Evolutionary conservation across 2,888 invertebrate genomes (phyloP).

Genomic region (Lathronympha strigana): DNA sequence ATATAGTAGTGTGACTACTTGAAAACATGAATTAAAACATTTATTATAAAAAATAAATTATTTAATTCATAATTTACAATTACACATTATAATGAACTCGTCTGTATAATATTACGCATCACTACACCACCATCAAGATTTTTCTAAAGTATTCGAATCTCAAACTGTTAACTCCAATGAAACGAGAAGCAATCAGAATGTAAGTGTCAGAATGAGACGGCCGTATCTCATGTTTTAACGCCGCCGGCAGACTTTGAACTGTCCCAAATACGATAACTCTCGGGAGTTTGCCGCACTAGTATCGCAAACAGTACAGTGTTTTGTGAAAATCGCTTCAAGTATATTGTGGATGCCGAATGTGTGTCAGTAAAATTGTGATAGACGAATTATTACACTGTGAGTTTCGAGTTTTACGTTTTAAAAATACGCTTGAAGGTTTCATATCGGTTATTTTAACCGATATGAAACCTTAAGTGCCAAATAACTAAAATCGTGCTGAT

Average conservation of each 20-base stretch:
- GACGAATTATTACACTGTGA: no score
- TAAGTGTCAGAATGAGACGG: conserved; percentile 65
- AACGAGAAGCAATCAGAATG: conserved; percentile 29
- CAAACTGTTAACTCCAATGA: conserved; percentile 20
- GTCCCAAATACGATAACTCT: conserved; percentile 80
- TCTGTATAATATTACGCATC: neutral
- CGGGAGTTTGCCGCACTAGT: conserved; percentile 62
- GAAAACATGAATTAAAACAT: no score
- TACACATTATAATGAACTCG: neutral
- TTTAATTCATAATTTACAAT: no score
- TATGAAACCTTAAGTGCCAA: no score
- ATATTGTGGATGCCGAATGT: no score
- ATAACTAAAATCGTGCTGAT: no score
- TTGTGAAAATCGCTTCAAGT: neutral
- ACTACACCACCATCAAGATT: neutral
- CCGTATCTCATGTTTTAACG: conserved; percentile 79
- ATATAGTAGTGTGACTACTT: no score
- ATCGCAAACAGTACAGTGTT: conserved; percentile 9
- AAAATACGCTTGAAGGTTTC: no score
- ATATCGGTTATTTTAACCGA: no score
- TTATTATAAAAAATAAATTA: no score
- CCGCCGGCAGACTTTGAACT: conserved; percentile 78
- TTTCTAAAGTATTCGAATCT: conserved; percentile 11
- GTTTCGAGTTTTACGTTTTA: no score
- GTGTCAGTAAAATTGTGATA: no score